These are phyloP conservation scores for Philonicus albiceps DNA, from an alignment of 2,888 invertebrate genomes.

Conservation along the genomic window DNA sequence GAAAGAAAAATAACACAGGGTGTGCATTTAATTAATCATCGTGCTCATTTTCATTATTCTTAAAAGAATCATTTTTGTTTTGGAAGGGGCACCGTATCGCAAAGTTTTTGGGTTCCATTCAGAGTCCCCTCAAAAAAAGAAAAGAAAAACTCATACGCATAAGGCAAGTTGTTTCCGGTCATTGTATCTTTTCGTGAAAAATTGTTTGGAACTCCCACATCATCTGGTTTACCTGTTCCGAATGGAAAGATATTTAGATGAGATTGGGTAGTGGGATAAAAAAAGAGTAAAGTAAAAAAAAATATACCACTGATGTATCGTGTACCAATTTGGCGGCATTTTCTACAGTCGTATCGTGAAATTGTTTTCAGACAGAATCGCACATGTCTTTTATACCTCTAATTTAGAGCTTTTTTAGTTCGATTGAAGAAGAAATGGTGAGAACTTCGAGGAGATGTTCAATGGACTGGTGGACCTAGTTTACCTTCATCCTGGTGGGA, in stretches of 20 bases:
- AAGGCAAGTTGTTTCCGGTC: conserved; percentile 9
- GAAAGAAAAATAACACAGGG: not conserved
- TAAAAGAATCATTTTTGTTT: not conserved
- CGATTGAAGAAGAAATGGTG: not conserved
- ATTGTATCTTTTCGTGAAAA: conserved; percentile 1
- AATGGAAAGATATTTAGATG: not conserved
- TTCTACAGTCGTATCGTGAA: not conserved
- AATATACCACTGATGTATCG: not conserved
- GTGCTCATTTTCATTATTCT: not conserved
- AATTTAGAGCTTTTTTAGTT: not conserved
- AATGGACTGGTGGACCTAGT: not conserved
- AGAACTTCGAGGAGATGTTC: not conserved
- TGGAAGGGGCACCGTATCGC: not conserved
- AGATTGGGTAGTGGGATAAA: not conserved
- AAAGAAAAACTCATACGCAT: not conserved
- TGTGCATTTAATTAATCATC: not conserved
- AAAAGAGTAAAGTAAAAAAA: not conserved
- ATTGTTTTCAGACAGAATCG: not conserved
- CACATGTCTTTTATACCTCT: not conserved
- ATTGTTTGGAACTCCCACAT: not conserved
- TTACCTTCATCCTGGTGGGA: not conserved
- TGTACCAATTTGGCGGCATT: not conserved
- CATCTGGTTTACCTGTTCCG: conserved; percentile 1
- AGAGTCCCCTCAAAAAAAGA: not conserved
- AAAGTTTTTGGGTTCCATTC: not conserved